Evolutionary conservation across 2,797 vertebrate species (phyloP).

Genomic region (Sebastes cheni): DNA sequence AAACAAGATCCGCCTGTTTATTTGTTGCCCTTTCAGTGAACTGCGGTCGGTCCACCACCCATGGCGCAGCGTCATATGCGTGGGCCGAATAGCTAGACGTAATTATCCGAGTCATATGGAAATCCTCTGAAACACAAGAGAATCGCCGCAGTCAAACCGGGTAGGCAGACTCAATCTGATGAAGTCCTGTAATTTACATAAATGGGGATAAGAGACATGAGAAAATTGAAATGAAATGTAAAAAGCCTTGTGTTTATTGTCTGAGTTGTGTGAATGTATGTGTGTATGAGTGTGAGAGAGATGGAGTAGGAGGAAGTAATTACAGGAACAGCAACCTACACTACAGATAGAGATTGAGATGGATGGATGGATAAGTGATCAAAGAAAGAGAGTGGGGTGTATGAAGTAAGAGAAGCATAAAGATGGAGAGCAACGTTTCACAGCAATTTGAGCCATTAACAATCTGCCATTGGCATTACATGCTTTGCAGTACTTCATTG

Average conservation of each 20-base stretch:
- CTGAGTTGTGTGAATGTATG: constrained; percentile 11
- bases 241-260: constrained; percentile 61
- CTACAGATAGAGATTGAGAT: constrained; percentile 48
- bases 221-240: constrained; percentile 42
- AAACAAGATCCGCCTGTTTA: constrained; percentile 67
- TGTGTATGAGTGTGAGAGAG: not conserved
- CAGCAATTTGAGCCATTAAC: not conserved
- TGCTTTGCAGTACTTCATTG: not conserved
- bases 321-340: constrained; percentile 35
- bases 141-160: constrained; percentile 29
- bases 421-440: not conserved
- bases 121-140: constrained; percentile 59
- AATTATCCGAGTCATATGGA: constrained; percentile 60
- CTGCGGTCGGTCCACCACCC: constrained; percentile 58
- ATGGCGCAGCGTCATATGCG: constrained; percentile 37
- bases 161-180: constrained; percentile 64
- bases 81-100: constrained; percentile 33
- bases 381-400: constrained; percentile 17
- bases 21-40: constrained; percentile 75
- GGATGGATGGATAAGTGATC: constrained; percentile 31
- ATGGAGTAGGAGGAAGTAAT: constrained; percentile 49
- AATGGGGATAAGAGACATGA: constrained; percentile 41
- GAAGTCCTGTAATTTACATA: constrained; percentile 65
- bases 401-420: not conserved
- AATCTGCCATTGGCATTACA: not conserved